Evolutionary conservation across 2,113 vertebrate genomes (phyloP).

Genomic region (Phyllopteryx taeniolatus): DNA sequence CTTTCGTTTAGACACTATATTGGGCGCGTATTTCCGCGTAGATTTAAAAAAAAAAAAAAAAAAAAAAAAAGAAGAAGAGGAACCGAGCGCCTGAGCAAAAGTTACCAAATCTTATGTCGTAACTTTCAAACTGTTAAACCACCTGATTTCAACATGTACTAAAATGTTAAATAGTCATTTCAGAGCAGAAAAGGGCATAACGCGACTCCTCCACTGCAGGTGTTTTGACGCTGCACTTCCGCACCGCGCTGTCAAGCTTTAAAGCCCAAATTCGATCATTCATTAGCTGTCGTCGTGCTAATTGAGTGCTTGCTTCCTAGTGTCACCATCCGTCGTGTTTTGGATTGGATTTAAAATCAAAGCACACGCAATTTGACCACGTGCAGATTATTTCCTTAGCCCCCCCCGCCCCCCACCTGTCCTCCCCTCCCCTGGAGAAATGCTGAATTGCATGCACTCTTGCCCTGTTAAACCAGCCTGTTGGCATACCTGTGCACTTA

Average conservation of each 20-base stretch:
- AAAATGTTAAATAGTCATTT: background rate
- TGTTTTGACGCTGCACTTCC: slow-evolving; percentile 59
- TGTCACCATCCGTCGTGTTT: background rate
- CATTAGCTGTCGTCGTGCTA: background rate
- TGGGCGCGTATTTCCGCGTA: background rate
- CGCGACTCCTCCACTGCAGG: slow-evolving; percentile 54
- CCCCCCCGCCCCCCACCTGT: too few species aligned
- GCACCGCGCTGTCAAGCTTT: slow-evolving; percentile 29
- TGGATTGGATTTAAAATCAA: background rate
- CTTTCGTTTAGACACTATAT: background rate
- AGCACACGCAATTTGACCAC: background rate
- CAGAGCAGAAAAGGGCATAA: background rate
- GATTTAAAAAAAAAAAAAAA: background rate
- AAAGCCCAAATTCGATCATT: background rate
- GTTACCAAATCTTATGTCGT: background rate
- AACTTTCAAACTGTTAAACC: background rate
- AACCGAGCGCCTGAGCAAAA: slow-evolving; percentile 14
- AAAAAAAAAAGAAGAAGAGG: background rate
- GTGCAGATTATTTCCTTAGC: background rate
- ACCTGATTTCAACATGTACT: background rate
- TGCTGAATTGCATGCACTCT: background rate
- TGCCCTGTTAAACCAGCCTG: background rate
- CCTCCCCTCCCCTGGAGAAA: background rate
- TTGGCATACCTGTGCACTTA: background rate
- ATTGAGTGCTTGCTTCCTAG: background rate